These are phyloP conservation scores for Anastrepha ludens DNA, from an alignment of 1,140 invertebrate species.

Conservation along the genomic window DNA sequence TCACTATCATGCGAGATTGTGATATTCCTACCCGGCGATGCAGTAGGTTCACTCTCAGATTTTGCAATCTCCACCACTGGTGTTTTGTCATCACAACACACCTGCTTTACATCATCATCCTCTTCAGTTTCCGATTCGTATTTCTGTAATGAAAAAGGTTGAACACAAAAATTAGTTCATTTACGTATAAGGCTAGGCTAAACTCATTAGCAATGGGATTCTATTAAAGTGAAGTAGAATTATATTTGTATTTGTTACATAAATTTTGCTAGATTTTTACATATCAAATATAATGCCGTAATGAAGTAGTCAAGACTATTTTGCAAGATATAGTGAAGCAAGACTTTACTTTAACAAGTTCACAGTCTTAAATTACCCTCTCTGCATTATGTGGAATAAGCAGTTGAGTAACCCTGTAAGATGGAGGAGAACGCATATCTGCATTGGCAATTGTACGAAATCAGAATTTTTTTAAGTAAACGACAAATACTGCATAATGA, in stretches of 20 bases:
- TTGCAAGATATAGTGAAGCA: too few relatives aligned
- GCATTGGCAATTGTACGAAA: not conserved
- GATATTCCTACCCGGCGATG: not conserved
- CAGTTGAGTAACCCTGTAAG: not conserved
- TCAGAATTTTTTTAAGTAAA: too few relatives aligned
- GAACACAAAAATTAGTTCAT: constrained; percentile 8
- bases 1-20: constrained; percentile 8
- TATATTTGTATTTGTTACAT: not conserved
- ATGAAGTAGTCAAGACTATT: not conserved
- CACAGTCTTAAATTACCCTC: not conserved
- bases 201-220: not conserved
- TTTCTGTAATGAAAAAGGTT: constrained; percentile 65
- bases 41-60: not conserved
- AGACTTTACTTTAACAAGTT: not conserved
- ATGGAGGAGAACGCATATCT: not conserved
- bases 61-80: not conserved
- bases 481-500: too few relatives aligned
- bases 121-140: constrained; percentile 72
- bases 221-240: not conserved
- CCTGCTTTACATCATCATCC: constrained; percentile 60
- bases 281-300: not conserved
- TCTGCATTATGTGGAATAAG: not conserved
- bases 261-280: not conserved
- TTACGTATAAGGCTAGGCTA: not conserved
- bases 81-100: not conserved